Conservation (phyloP, 2,888 invertebrate species). For the Scaptomyza cyrtandrae region DNA sequence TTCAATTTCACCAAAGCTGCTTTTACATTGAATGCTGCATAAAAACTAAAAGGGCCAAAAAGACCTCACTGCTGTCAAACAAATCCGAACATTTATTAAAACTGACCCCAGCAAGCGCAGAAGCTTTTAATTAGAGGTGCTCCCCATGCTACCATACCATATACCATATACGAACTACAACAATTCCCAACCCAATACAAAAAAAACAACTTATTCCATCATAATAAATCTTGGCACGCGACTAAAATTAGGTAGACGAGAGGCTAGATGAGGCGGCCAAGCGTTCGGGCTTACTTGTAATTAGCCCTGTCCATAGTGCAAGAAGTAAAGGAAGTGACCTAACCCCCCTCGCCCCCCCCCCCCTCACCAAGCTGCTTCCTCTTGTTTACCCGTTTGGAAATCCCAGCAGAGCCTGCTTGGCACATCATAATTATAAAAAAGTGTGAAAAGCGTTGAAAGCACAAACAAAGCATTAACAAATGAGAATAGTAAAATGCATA, state of each 20-base stretch:
- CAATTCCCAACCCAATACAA: neutral
- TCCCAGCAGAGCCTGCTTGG: slow-evolving; percentile 15
- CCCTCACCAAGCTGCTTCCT: neutral
- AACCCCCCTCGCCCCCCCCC: slow-evolving; percentile 9
- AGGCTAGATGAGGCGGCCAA: slow-evolving; percentile 19
- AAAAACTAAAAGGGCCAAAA: slow-evolving; percentile 6
- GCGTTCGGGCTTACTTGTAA: slow-evolving; percentile 57
- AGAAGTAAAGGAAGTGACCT: slow-evolving; percentile 44
- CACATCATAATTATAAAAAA: slow-evolving; percentile 75
- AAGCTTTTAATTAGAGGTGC: slow-evolving; percentile 69
- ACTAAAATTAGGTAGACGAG: slow-evolving; percentile 21
- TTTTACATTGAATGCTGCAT: slow-evolving; percentile 26
- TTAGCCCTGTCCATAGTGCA: slow-evolving; percentile 63
- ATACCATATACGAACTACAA: neutral
- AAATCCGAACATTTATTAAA: slow-evolving; percentile 73
- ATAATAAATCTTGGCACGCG: slow-evolving; percentile 71
- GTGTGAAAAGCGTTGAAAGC: slow-evolving; percentile 62
- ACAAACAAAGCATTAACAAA: slow-evolving; percentile 3
- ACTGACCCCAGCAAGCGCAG: slow-evolving; percentile 37
- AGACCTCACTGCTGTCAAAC: slow-evolving; percentile 49
- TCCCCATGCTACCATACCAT: neutral
- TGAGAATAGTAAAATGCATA: neutral
- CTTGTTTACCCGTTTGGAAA: neutral
- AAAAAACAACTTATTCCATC: slow-evolving; percentile 73
- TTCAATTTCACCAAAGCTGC: slow-evolving; percentile 50